phyloP scores from a whole-genome alignment of 2,113 vertebrate genomes.

The Chinchilla lanigera region DNA sequence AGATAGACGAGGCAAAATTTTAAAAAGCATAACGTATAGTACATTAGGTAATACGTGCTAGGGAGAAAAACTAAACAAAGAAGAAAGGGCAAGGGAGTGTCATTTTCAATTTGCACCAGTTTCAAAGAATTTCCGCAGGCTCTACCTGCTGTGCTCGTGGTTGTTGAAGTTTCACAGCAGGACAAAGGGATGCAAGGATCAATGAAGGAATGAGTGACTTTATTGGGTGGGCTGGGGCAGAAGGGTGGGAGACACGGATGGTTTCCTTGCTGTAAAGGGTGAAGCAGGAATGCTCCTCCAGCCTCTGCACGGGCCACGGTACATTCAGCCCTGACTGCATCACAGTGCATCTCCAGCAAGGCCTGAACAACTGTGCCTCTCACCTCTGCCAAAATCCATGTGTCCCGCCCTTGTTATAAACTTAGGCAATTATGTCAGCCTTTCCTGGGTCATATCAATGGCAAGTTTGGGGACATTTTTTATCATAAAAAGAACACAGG shows the following conservation, averaged over 20 bases:
- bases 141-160: rapidly evolving
- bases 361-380: not conserved
- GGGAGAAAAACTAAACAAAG: not conserved
- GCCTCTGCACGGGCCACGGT: not conserved
- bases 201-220: not conserved
- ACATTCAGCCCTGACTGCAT: not conserved
- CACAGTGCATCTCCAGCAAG: not conserved
- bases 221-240: not conserved
- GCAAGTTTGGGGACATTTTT: not conserved
- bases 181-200: not conserved
- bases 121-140: not conserved
- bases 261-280: not conserved
- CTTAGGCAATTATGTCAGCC: not conserved
- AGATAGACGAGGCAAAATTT: not conserved
- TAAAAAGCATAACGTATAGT: not conserved
- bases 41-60: not conserved
- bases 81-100: not conserved
- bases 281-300: not conserved
- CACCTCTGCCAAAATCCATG: not conserved
- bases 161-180: not conserved
- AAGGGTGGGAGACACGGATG: rapidly evolving
- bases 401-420: not conserved
- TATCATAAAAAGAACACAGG: not conserved
- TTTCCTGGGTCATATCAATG: not conserved
- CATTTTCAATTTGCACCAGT: not conserved